Conservation (phyloP, 2,797 vertebrate genomes). For the Gymnoscopelus microlampas region DNA sequence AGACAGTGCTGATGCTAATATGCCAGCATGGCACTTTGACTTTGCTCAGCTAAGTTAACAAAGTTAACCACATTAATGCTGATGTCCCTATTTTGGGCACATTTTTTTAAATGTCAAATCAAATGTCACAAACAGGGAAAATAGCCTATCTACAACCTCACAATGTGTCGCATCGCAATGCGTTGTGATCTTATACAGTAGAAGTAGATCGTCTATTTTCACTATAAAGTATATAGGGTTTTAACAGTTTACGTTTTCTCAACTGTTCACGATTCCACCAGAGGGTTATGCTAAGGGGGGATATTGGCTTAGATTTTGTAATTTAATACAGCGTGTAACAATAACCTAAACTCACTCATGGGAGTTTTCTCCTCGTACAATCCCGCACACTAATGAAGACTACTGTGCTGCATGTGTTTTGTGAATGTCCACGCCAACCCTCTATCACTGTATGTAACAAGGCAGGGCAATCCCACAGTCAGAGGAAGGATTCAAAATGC, state of each 20-base stretch:
- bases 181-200: too few relatives aligned
- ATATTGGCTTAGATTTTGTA: conserved; percentile 9
- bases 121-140: too few relatives aligned
- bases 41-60: conserved; percentile 2
- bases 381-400: conserved; percentile 26
- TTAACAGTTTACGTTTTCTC: conserved; percentile 8
- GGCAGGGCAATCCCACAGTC: not conserved
- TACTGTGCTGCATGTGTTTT: conserved; percentile 14
- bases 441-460: conserved; percentile 29
- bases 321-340: conserved; percentile 25
- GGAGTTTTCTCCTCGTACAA: conserved; percentile 30
- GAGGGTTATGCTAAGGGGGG: conserved; percentile 10
- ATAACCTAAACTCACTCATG: conserved; percentile 31
- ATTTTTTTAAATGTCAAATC: too few relatives aligned
- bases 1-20: not conserved
- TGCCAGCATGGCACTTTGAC: conserved; percentile 34
- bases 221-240: too few relatives aligned
- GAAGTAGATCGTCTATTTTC: too few relatives aligned
- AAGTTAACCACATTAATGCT: too few relatives aligned
- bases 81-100: too few relatives aligned
- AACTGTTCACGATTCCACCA: not conserved
- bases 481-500: conserved; percentile 38
- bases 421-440: conserved; percentile 24
- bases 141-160: too few relatives aligned
- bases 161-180: too few relatives aligned